Evolutionary conservation across 2,888 invertebrate genomes (phyloP), one percentile per base, ranked within the genome.

Genomic region (Ernsta delagoae): DNA sequence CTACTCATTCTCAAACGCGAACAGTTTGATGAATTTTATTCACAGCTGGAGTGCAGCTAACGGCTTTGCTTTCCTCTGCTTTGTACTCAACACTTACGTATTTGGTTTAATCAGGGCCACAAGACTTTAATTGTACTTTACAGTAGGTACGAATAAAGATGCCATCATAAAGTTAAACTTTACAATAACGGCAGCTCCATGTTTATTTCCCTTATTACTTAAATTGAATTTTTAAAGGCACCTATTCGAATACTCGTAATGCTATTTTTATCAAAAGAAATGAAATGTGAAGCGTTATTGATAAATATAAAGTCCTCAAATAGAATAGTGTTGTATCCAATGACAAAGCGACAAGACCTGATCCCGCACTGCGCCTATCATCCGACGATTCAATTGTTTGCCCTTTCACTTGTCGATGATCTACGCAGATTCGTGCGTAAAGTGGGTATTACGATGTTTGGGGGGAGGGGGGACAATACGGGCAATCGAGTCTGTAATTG

Each of bases 401-500:
- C 66, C 66, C 59, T 54, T 54, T 60, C 53, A 54, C 66, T 66
- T 36, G 59, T 66, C 66, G 59, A 60, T 60, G 66, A 59, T 66
- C 66, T 41, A 66, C 43, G 60, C 66, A 66, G 66, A 53, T 66
- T 66, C 60, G 59, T 34, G 50, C 59, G 34, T 34, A 6, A 54
- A 66, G 66, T 60, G 66, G 59, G 66, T 60, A 66, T 66, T 66
- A 70, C 59, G 69, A 66, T 61, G 65, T 70, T 61, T 68, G 70
- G 65, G 57, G 41, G 50, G 57, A n/a, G 12, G 48, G 57, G 62
- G 53, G 34, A 53, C 53, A 43, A 53, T 54, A 54, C 59, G 59
- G 63, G 50, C 63, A 56, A 67, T 75, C 70, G 74, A 73, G 71
- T 72, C 73, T 70, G 65, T 70, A 43, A 53, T 59, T 61, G 67